Evolutionary conservation across 2,797 vertebrate species (phyloP).

Genomic region (Streptopelia turtur): DNA sequence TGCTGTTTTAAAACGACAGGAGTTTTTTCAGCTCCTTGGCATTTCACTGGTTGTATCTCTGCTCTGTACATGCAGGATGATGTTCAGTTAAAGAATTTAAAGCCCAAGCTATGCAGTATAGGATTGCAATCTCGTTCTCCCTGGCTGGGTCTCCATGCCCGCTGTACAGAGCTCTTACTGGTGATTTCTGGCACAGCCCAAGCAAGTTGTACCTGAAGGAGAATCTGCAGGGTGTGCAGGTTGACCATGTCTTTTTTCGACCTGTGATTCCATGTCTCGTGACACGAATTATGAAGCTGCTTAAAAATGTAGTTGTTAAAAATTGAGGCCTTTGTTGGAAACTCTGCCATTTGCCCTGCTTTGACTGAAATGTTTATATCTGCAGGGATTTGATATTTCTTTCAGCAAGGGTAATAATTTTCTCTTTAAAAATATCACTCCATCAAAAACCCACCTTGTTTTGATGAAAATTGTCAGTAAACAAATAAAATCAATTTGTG

Average conservation of each 20-base stretch:
- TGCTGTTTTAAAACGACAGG: neutral
- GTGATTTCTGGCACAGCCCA: neutral
- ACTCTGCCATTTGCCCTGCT: neutral
- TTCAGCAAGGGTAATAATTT: neutral
- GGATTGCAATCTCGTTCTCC: neutral
- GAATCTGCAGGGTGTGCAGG: neutral
- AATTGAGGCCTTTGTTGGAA: neutral
- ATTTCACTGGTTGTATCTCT: neutral
- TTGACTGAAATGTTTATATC: neutral
- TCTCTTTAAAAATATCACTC: neutral
- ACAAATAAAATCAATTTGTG: neutral
- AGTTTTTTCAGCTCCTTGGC: neutral
- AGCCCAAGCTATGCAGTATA: neutral
- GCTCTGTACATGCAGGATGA: neutral
- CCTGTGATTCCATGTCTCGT: neutral
- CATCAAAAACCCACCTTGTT: neutral
- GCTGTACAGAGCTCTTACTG: neutral
- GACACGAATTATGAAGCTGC: neutral
- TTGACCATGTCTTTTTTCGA: neutral
- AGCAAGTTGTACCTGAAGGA: neutral
- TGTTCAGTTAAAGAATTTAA: neutral
- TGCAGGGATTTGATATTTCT: neutral
- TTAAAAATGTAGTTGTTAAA: neutral
- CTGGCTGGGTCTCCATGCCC: neutral
- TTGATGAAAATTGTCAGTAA: neutral